These are phyloP conservation scores for Pithys albifrons DNA, from an alignment of 2,113 vertebrate genomes.

Conservation along the genomic window DNA sequence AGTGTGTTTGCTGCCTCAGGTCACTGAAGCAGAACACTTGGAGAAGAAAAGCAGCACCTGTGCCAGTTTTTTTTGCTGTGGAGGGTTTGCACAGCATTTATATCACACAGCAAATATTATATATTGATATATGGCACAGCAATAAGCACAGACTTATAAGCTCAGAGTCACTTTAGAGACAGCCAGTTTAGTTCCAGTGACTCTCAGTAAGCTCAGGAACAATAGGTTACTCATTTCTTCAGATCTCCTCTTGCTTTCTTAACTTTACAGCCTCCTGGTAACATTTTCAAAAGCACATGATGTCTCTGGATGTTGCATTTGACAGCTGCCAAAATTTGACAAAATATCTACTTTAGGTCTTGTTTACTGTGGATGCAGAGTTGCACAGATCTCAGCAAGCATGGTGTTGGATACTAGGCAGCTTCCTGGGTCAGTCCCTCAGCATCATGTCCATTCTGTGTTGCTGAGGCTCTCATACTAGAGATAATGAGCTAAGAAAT, in stretches of 20 bases:
- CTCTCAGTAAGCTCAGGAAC: not conserved
- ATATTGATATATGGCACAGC: not conserved
- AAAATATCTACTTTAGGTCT: not conserved
- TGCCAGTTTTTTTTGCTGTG: not conserved
- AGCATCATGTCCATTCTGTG: not conserved
- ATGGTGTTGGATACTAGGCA: rapidly evolving
- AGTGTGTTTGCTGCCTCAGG: not conserved
- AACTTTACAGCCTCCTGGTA: not conserved
- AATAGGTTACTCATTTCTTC: not conserved
- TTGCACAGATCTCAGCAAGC: not conserved
- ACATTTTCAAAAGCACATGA: not conserved
- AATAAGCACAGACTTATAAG: not conserved
- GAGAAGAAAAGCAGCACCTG: not conserved
- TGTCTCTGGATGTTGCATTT: not conserved
- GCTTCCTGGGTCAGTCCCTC: not conserved
- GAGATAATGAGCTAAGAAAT: not conserved
- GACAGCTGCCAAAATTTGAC: not conserved
- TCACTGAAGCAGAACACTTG: not conserved
- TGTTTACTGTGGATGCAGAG: not conserved
- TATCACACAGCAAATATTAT: not conserved
- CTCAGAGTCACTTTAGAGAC: not conserved
- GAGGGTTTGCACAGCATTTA: not conserved
- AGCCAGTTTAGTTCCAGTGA: not conserved
- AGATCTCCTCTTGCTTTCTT: not conserved
- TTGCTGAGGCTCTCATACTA: not conserved